Base-by-base conservation (phyloP, 2,888 invertebrate species). In the Ochropleura leucogaster region DNA sequence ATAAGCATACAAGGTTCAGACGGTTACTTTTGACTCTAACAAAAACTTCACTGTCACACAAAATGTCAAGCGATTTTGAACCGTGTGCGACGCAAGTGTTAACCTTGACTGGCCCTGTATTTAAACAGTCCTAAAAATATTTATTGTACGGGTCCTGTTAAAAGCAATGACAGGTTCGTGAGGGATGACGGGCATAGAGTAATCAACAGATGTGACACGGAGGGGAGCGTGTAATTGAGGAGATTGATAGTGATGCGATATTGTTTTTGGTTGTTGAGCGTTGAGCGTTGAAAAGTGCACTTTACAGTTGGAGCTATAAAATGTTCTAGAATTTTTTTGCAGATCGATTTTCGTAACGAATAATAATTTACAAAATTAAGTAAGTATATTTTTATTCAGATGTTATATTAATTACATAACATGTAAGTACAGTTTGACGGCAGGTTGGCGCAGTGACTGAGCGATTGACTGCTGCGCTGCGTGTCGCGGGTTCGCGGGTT, bases 121-220 rank as follows among this genome's bases (percentile, higher is more conserved):
- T 8, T 16, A 57, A 30, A 57, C 57, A 14, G 14, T 14, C 20
- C 7, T 14, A 14, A 7, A 30, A 57, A 57, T 57, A 40, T 59
- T 16, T 59, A 16, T 16, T 9, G 4, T 57, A 59, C 30, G 8
- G 59, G 40, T 40, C 9, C 59, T 40, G 30, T 9, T 47, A 57
- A 7, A 20, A 20, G 47, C 47, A 57, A 59, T 72, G 57, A 18
- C 47, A 72, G 42, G 7, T 16, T 40, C 0, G 49, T 10, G 59
- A 49, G n/a, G 73, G 49, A 73, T 30, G 59, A 73, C 30, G 42
- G 30, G 18, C 60, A 68, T 12, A 62, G 68, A 59, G 40, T 30
- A 68, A 62, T 62, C 12, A 60, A 62, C 44, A 46, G 44, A 60
- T 46, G 62, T 18, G 62, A 46, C 44, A 60, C 18, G 18, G 9